Percentiles rank a stretch among this genome's conserved stretches.
Conservation (phyloP, 37 sponge, comb jelly and placozoan species). For the Tethya wilhelma region DNA sequence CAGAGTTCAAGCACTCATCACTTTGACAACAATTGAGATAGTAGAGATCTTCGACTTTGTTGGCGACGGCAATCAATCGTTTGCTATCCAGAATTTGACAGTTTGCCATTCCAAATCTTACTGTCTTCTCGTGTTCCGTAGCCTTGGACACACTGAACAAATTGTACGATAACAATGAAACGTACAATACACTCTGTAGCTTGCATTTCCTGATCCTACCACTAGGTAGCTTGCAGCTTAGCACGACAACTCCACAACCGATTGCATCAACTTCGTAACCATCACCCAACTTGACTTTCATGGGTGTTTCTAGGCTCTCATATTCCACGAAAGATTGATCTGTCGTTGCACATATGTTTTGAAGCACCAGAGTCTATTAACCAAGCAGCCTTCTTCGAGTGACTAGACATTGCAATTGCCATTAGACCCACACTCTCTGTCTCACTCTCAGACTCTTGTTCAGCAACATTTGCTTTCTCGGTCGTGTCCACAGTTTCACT, state of each 20-base stretch:
- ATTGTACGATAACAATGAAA: slow-evolving; percentile 20
- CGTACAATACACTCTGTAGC: slow-evolving; percentile 2
- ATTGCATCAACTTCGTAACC: background rate
- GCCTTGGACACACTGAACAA: slow-evolving; percentile 34
- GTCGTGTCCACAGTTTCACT: too few species aligned
- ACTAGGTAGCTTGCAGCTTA: background rate
- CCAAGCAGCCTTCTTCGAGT: background rate
- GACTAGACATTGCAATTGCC: background rate
- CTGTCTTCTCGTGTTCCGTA: background rate
- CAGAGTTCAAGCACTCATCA: too few species aligned
- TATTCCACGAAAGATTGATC: slow-evolving; percentile 1
- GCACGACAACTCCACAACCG: slow-evolving; percentile 6
- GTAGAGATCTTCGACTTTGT: background rate
- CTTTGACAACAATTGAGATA: background rate
- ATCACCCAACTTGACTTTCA: slow-evolving; percentile 16
- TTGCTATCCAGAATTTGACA: background rate
- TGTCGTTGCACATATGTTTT: slow-evolving; percentile 11
- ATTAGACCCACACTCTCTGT: slow-evolving; percentile 30
- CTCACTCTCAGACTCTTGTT: too few species aligned
- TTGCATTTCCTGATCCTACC: background rate
- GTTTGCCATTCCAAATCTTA: background rate
- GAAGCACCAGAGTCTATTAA: slow-evolving; percentile 38
- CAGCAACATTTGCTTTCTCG: too few species aligned
- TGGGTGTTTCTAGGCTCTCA: background rate
- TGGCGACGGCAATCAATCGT: background rate